These are phyloP conservation scores for Palythoa grandis DNA, from an alignment of 92 coral and sea anemone species.

Conservation along the genomic window DNA sequence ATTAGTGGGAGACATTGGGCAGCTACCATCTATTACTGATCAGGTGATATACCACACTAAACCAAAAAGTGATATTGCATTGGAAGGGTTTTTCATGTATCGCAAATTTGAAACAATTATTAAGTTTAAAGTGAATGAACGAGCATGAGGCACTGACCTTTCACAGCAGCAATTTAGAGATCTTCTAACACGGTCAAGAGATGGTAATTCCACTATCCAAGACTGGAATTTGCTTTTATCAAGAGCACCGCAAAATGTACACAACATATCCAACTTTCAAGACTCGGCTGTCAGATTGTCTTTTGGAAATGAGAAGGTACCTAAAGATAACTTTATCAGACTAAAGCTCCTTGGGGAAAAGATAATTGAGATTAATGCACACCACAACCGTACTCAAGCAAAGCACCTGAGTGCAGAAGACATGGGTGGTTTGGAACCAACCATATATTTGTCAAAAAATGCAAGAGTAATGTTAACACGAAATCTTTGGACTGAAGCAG, in stretches of 20 bases:
- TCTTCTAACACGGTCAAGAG: slow-evolving; percentile 50
- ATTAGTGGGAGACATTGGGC: slow-evolving; percentile 51
- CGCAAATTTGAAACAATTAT: slow-evolving; percentile 28
- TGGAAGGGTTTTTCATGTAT: slow-evolving; percentile 29
- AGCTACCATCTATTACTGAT: slow-evolving; percentile 51
- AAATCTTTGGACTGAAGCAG: slow-evolving; percentile 58
- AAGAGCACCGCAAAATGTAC: slow-evolving; percentile 43
- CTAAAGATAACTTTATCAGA: slow-evolving; percentile 55
- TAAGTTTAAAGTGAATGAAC: slow-evolving; percentile 39
- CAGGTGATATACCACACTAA: slow-evolving; percentile 44
- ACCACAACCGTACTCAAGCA: slow-evolving; percentile 48
- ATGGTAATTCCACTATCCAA: slow-evolving; percentile 63
- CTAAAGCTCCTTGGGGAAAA: slow-evolving; percentile 44
- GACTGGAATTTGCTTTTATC: slow-evolving; percentile 66
- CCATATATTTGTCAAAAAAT: slow-evolving; percentile 38
- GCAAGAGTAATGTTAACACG: slow-evolving; percentile 64
- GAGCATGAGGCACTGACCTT: slow-evolving; percentile 27
- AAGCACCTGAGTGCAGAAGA: slow-evolving; percentile 53
- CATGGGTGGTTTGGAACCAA: slow-evolving; percentile 64
- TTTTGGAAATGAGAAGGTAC: slow-evolving; percentile 61
- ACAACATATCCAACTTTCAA: slow-evolving; percentile 21
- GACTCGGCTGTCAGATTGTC: slow-evolving; percentile 43
- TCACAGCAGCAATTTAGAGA: slow-evolving; percentile 35
- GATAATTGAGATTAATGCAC: slow-evolving; percentile 53
- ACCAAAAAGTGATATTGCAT: slow-evolving; percentile 44